Conservation (phyloP, 1,140 invertebrate genomes). For the Magallana ariakensis region DNA sequence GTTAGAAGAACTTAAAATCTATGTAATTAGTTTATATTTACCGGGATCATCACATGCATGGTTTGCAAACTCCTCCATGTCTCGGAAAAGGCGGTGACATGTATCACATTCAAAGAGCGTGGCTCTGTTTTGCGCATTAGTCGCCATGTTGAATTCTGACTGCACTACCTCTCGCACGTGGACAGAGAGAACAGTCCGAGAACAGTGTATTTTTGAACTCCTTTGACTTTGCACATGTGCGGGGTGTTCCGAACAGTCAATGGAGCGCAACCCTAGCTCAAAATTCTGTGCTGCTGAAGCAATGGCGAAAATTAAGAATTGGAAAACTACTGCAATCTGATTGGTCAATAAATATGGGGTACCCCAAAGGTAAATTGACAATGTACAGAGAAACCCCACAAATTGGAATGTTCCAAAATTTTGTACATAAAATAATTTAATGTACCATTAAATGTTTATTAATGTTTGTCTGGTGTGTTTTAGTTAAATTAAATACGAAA, state of each 20-base stretch:
- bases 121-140: slow-evolving; percentile 22
- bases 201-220: slow-evolving; percentile 28
- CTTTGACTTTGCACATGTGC: slow-evolving; percentile 29
- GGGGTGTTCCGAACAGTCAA: background rate
- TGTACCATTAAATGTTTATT: too few relatives aligned
- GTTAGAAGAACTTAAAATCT: background rate
- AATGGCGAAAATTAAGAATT: too few relatives aligned
- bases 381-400: too few relatives aligned
- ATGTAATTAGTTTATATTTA: background rate
- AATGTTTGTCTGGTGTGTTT: too few relatives aligned
- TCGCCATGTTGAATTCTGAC: slow-evolving; percentile 37
- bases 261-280: too few relatives aligned
- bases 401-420: too few relatives aligned
- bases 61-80: slow-evolving; percentile 23
- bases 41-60: slow-evolving; percentile 32
- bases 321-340: too few relatives aligned
- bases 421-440: too few relatives aligned
- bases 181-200: slow-evolving; percentile 38
- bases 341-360: too few relatives aligned
- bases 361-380: too few relatives aligned
- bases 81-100: background rate
- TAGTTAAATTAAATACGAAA: too few relatives aligned
- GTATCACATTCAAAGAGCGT: slow-evolving; percentile 9
- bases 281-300: too few relatives aligned
- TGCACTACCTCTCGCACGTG: slow-evolving; percentile 37